These are phyloP conservation scores for Drosophila guanche DNA, from an alignment of 1,140 invertebrate genomes.

Conservation along the genomic window DNA sequence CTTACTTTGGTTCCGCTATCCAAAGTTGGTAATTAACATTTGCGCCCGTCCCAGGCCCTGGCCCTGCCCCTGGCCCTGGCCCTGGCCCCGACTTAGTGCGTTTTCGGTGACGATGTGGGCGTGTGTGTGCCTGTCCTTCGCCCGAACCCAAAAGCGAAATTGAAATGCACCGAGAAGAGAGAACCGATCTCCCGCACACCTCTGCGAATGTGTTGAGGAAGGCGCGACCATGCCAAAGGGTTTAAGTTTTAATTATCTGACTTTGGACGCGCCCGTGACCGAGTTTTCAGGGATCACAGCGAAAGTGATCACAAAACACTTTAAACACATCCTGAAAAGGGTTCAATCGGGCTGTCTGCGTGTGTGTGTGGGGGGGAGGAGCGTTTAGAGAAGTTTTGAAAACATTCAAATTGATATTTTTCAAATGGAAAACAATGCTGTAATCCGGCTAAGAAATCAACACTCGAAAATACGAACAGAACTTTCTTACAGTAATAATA, in stretches of 20 bases:
- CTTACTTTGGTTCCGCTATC: conserved; percentile 77
- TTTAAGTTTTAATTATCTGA: conserved; percentile 60
- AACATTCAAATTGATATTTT: conserved; percentile 19
- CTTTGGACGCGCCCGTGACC: conserved; percentile 48
- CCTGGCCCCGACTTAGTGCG: too few relatives aligned
- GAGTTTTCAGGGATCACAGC: neutral
- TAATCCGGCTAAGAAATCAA: neutral
- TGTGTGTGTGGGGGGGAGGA: conserved; percentile 2
- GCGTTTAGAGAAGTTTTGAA: conserved; percentile 25
- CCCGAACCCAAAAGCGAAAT: too few relatives aligned
- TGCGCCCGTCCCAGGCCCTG: conserved; percentile 6
- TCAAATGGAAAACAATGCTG: neutral
- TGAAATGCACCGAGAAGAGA: too few relatives aligned
- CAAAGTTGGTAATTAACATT: conserved; percentile 75
- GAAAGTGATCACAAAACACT: neutral
- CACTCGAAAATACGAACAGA: neutral
- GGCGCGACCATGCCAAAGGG: conserved; percentile 27
- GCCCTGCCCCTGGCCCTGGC: too few relatives aligned
- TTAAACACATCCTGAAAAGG: neutral
- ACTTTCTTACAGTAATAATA: too few relatives aligned
- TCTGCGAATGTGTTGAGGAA: neutral
- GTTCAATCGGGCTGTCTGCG: neutral
- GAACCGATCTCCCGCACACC: conserved; percentile 2
- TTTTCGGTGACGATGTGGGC: too few relatives aligned
- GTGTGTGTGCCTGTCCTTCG: too few relatives aligned